Base-by-base conservation (phyloP, 2,113 vertebrate genomes). In the Campylomormyrus tamandua region DNA sequence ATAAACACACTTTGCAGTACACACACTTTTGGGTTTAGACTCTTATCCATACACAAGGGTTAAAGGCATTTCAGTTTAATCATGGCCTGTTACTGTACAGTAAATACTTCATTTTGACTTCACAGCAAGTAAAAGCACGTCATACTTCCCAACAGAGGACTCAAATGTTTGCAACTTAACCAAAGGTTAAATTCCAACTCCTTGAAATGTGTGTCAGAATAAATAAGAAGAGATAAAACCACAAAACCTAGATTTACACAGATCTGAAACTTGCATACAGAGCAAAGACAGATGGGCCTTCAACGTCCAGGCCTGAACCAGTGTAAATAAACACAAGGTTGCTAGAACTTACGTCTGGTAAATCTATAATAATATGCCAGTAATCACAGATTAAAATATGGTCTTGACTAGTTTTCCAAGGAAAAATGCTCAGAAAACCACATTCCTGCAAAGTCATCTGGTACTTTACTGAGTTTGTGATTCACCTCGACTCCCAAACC, bases 391-490 rank as follows among this genome's bases (percentile, higher is more conserved):
- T 87, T 42, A n/a, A 84, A 83, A 83, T 52, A 42, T 45, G 15
- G 31, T 21, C 17, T 45, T 80, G 31, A 42, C 48, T 56, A 83
- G 52, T 56, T 10, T 52, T 49, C 49, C n/a, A 49, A 10, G 27
- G 48, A 89, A 74, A 9, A 77, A 56, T 77, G 50, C 83, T 50
- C 19, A 46, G 19, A 58, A 49, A 50, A 49, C 21, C 74, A 27
- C 19, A 83, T 49, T 39, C 45, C 19, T n/a, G 35, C 19, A 84
- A 11, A 11, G 74, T 87, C 49, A 89, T 8, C 5, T n/a, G 42
- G 90, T 49, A 80, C 83, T 91, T 91, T 39, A 49, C 5, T 77
- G 7, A 66, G 90, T 77, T 48, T 70, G 50, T 46, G 90, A 50
- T 13, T 21, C 88, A 56, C 66, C 83, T 46, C 62, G 9, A 42